Conservation (phyloP, 2,113 vertebrate species). For the Triplophysa rosa region DNA sequence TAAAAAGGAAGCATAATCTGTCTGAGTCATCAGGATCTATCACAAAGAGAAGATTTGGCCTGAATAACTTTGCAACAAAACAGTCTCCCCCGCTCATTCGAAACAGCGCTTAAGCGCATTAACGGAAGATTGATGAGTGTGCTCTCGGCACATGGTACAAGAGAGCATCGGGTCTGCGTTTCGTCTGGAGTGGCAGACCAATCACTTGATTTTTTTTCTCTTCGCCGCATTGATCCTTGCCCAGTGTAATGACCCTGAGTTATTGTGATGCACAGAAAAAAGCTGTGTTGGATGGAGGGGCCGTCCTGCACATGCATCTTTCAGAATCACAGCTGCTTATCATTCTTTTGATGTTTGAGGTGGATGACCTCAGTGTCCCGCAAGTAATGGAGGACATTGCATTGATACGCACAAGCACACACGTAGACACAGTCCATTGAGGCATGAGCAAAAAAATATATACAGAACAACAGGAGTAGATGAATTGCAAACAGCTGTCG, state of each 20-base stretch:
- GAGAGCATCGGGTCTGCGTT: background rate
- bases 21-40: slow-evolving; percentile 11
- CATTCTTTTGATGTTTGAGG: slow-evolving; percentile 32
- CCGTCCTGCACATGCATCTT: background rate
- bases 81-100: slow-evolving; percentile 20
- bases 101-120: slow-evolving; percentile 46
- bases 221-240: slow-evolving; percentile 31
- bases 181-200: slow-evolving; percentile 23
- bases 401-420: slow-evolving; percentile 17
- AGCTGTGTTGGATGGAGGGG: background rate
- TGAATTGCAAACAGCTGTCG: slow-evolving; percentile 37
- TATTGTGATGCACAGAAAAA: slow-evolving; percentile 15
- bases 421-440: background rate
- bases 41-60: slow-evolving; percentile 39
- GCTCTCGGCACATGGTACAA: background rate
- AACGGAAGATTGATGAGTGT: slow-evolving; percentile 43
- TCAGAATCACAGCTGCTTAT: slow-evolving; percentile 26
- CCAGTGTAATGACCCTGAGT: slow-evolving; percentile 23
- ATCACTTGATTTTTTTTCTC: slow-evolving; percentile 38
- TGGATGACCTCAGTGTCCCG: slow-evolving; percentile 27
- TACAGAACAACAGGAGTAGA: slow-evolving; percentile 17
- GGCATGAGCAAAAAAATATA: background rate
- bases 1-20: slow-evolving; percentile 28
- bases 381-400: slow-evolving; percentile 34
- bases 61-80: slow-evolving; percentile 39